phyloP scores from a whole-genome alignment of 2,113 vertebrate genomes.

The Alectura lathami region DNA sequence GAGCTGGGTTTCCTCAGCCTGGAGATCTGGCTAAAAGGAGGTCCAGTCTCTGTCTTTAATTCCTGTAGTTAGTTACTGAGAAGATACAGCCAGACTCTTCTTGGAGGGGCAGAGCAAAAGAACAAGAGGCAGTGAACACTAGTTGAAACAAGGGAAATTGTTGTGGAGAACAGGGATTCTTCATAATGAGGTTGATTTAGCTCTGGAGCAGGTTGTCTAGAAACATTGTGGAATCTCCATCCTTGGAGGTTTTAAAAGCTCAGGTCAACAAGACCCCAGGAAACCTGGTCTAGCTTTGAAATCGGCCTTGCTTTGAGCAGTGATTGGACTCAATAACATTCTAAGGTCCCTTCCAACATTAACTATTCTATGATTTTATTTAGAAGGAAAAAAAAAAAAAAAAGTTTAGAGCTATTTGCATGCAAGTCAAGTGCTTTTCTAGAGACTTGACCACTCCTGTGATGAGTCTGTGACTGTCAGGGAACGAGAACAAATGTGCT shows the following conservation, averaged over 20 bases:
- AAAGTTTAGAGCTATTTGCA: neutral
- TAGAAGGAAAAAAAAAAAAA: neutral
- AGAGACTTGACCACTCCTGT: neutral
- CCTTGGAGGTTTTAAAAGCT: neutral
- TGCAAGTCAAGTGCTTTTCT: neutral
- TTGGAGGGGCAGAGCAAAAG: neutral
- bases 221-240: neutral
- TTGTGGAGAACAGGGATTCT: neutral
- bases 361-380: neutral
- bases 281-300: neutral
- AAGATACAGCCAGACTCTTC: neutral
- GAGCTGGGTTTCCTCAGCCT: neutral
- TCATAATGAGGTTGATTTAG: neutral
- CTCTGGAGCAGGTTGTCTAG: neutral
- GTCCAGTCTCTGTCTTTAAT: neutral
- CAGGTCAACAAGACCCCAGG: neutral
- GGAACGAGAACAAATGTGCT: neutral
- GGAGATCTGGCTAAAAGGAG: neutral
- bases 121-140: neutral
- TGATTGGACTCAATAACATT: neutral
- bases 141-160: neutral
- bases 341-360: neutral
- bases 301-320: neutral
- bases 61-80: neutral
- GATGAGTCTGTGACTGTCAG: neutral